Conservation (phyloP, 1,140 invertebrate genomes). For the Arion vulgaris region DNA sequence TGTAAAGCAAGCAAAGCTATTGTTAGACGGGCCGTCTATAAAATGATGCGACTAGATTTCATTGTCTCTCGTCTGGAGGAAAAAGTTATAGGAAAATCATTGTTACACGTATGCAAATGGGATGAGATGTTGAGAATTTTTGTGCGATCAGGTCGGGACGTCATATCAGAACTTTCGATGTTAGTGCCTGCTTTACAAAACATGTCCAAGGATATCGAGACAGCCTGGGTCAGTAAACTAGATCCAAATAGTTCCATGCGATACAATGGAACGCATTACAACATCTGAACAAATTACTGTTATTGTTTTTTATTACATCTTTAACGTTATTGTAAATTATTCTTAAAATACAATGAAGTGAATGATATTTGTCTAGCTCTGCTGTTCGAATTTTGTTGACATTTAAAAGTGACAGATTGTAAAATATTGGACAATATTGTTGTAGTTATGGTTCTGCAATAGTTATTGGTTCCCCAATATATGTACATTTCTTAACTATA, state of each 20-base stretch:
- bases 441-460: too few relatives aligned
- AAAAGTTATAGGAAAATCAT: background rate
- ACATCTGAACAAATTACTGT: too few relatives aligned
- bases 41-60: conserved; percentile 14
- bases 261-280: conserved; percentile 12
- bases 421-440: too few relatives aligned
- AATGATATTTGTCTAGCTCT: too few relatives aligned
- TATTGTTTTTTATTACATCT: too few relatives aligned
- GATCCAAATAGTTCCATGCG: background rate
- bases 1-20: background rate
- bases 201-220: conserved; percentile 13
- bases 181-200: background rate
- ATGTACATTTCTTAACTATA: too few relatives aligned
- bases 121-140: background rate
- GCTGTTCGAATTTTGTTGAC: too few relatives aligned
- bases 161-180: background rate
- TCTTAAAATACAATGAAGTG: too few relatives aligned
- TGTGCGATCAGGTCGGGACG: background rate
- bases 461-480: too few relatives aligned
- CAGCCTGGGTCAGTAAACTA: background rate
- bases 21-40: background rate
- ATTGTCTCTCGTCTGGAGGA: background rate
- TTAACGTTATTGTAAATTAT: too few relatives aligned
- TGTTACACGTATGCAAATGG: background rate
- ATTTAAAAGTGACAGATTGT: too few relatives aligned